Evolutionary conservation across 2,888 invertebrate genomes (phyloP), one percentile per base, ranked within the genome.

Genomic region (Melipona beecheii): DNA sequence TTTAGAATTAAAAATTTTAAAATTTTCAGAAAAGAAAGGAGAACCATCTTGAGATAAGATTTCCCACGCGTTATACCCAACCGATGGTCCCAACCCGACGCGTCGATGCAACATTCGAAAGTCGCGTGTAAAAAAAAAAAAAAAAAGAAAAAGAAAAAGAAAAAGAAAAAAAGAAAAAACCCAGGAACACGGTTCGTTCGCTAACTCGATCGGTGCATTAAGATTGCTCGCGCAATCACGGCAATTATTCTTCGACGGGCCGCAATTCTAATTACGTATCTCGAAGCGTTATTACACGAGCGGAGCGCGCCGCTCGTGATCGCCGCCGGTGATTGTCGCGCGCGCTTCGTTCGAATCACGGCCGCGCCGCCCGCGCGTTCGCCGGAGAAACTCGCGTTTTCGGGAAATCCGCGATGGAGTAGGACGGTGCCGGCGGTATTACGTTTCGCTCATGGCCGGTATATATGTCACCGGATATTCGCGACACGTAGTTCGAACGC

Each of bases 221-320:
- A 83, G 75, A 43, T 43, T 43, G 72, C 65, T n/a, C 43, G 75
- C 65, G 81, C 78, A 75, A 87, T 87, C 83, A 68, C 60, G 62
- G 65, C 76, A 78, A 87, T 87, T 88, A 86, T 75, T 84, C 80
- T 78, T 74, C 75, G 58, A 21, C 58, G 56, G 21, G 21, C 36
- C 54, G 69, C 68, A 75, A 81, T 88, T 84, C 81, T 88, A 83
- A 88, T 88, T 83, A 75, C 80, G 43, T 43, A 43, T 43, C 70
- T 54, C 65, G 24, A 19, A 36, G 60, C 60, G 56, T 56, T 36
- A 21, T 64, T 64, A 11, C 21, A 5, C 19, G 36, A 36, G 9
- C 36, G 21, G 5, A 43, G 43, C 43, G 43, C 43, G 43, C 11
- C 43, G 43, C 43, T 43, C 43, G 43, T 43, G 43, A 43, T 43